Percentiles rank a stretch among this genome's conserved stretches.
Conservation (phyloP, 1,140 invertebrate genomes). For the Drosophila kepulauana region DNA sequence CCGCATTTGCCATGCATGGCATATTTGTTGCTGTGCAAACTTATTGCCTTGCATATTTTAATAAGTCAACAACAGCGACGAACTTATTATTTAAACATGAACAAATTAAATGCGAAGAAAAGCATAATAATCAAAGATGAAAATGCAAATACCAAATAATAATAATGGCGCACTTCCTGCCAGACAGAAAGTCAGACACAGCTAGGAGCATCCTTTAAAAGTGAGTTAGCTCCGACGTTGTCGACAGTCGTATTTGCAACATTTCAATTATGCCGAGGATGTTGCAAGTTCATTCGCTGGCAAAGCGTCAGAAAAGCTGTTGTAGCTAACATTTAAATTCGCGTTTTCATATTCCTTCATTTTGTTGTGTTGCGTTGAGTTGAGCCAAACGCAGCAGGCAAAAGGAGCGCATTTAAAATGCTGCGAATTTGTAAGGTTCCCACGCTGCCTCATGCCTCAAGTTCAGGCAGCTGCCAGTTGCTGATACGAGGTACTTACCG, state of each 20-base stretch:
- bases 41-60: conserved; percentile 62
- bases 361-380: conserved; percentile 19
- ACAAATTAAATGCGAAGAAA: conserved; percentile 15
- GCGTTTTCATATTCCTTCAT: conserved; percentile 7
- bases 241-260: conserved; percentile 36
- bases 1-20: conserved; percentile 73
- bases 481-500: conserved; percentile 21
- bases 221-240: conserved; percentile 2
- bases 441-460: conserved; percentile 63
- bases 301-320: conserved; percentile 6
- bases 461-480: conserved; percentile 54
- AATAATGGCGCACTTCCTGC: conserved; percentile 64
- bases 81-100: conserved; percentile 69
- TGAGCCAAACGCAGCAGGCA: conserved; percentile 29
- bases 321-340: conserved; percentile 43
- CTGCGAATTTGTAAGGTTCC: conserved; percentile 53
- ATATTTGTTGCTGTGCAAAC: conserved; percentile 71
- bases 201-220: conserved; percentile 13
- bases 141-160: conserved; percentile 63
- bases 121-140: conserved; percentile 34
- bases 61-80: conserved; percentile 32
- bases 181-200: conserved; percentile 17
- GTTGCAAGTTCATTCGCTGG: conserved; percentile 28
- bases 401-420: conserved; percentile 37
- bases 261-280: conserved; percentile 63